These are phyloP conservation scores for Melinaea menophilus DNA, from an alignment of 2,888 invertebrate genomes.

Conservation along the genomic window DNA sequence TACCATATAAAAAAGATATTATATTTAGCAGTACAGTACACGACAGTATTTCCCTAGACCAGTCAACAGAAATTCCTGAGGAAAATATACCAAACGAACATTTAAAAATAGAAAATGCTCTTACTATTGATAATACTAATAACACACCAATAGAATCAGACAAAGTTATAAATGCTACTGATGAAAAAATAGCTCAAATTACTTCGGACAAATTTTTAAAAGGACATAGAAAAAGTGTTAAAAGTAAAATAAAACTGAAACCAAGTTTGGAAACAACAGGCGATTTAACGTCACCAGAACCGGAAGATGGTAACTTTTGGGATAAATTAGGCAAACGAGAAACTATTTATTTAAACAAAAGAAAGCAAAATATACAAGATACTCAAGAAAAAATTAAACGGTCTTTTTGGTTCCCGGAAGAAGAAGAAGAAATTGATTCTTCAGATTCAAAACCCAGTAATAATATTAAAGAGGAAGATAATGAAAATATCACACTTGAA, in stretches of 20 bases:
- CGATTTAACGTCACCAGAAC: constrained; percentile 55
- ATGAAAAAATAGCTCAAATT: neutral
- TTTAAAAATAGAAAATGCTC: constrained; percentile 15
- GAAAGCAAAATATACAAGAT: constrained; percentile 73
- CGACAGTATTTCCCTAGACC: constrained; percentile 32
- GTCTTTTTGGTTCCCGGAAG: constrained; percentile 63
- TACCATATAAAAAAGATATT: constrained; percentile 58
- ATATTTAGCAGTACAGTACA: constrained; percentile 56
- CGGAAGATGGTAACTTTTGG: constrained; percentile 80
- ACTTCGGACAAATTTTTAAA: constrained; percentile 17
- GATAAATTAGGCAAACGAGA: constrained; percentile 81
- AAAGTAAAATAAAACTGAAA: constrained; percentile 44
- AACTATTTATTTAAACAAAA: constrained; percentile 78
- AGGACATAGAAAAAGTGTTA: constrained; percentile 38
- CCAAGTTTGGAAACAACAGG: constrained; percentile 33
- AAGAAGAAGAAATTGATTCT: constrained; percentile 30
- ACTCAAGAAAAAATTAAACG: constrained; percentile 56
- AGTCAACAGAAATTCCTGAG: constrained; percentile 25
- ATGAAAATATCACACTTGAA: neutral
- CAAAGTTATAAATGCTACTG: neutral
- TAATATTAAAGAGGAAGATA: constrained; percentile 6
- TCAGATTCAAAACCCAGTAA: neutral
- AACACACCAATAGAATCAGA: neutral
- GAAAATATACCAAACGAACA: constrained; percentile 28
- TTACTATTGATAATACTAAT: neutral